A percentile compares a stretch with the other conserved stretches of the same genome.
Conservation (phyloP, 1,140 invertebrate genomes). For the Lordiphosa stackelbergi region DNA sequence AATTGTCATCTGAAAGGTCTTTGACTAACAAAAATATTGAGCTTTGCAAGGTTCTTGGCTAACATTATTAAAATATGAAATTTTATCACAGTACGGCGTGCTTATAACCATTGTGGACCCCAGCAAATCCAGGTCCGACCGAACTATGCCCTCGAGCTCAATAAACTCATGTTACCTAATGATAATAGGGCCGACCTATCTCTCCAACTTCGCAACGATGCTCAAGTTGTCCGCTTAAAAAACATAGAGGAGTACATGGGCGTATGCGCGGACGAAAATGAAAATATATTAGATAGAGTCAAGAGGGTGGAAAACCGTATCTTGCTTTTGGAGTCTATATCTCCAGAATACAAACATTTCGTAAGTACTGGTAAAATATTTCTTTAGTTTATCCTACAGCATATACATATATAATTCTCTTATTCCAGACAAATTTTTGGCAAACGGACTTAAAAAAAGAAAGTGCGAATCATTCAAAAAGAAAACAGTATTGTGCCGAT, state of each 20-base stretch:
- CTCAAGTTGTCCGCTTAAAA: constrained; percentile 28
- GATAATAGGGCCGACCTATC: constrained; percentile 62
- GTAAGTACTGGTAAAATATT: constrained; percentile 73
- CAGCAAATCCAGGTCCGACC: constrained; percentile 77
- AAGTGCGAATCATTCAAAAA: constrained; percentile 12
- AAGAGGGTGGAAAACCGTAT: constrained; percentile 84
- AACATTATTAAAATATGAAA: neutral
- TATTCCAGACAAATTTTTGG: constrained; percentile 29
- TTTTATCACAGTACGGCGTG: constrained; percentile 77
- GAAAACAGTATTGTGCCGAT: constrained; percentile 27
- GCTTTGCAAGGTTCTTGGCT: neutral
- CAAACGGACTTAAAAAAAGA: constrained; percentile 4
- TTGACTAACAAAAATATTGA: neutral
- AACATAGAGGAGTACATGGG: constrained; percentile 50
- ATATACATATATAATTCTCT: constrained; percentile 1
- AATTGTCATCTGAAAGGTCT: constrained; percentile 85
- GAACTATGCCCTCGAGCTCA: constrained; percentile 50
- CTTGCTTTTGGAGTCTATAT: constrained; percentile 82
- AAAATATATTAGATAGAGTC: constrained; percentile 81
- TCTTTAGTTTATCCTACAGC: neutral
- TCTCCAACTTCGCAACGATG: constrained; percentile 7
- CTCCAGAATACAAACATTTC: constrained; percentile 84
- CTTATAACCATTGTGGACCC: constrained; percentile 80
- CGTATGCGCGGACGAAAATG: constrained; percentile 76
- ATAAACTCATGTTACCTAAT: constrained; percentile 78